Conservation (phyloP, 1,140 invertebrate species). For the Drosophila rufa region DNA sequence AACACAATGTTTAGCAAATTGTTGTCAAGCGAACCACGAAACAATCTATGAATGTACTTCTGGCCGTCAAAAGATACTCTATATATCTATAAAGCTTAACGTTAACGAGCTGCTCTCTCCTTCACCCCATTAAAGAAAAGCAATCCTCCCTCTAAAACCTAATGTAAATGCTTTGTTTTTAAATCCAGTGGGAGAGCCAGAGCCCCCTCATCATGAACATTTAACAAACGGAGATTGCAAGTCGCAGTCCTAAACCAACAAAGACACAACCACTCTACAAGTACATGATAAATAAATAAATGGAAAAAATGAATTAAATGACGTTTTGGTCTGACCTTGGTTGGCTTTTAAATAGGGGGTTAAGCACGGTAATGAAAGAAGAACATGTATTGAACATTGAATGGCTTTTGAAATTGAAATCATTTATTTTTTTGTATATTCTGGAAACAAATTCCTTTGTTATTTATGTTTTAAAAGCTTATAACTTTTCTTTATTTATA, state of each 20-base stretch:
- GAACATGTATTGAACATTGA: too few species aligned
- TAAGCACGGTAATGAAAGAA: too few species aligned
- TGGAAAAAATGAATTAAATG: slow-evolving; percentile 48
- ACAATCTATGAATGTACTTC: slow-evolving; percentile 26
- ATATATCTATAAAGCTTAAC: slow-evolving; percentile 46
- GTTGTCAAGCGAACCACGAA: slow-evolving; percentile 28
- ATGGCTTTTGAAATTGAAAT: too few species aligned
- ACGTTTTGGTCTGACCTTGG: background rate
- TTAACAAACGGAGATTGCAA: slow-evolving; percentile 51
- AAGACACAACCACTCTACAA: slow-evolving; percentile 41
- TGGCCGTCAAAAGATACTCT: slow-evolving; percentile 43
- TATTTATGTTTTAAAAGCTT: too few species aligned
- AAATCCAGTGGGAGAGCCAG: slow-evolving; percentile 29
- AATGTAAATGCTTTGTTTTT: slow-evolving; percentile 54
- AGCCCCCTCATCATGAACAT: slow-evolving; percentile 32
- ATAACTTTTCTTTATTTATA: too few species aligned
- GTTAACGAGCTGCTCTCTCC: slow-evolving; percentile 35
- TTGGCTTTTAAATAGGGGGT: too few species aligned
- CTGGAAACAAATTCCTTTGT: too few species aligned
- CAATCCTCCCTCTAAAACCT: slow-evolving; percentile 33
- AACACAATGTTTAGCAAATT: slow-evolving; percentile 49
- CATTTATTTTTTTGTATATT: too few species aligned
- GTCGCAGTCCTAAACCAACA: slow-evolving; percentile 43
- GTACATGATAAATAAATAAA: slow-evolving; percentile 71
- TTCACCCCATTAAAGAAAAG: slow-evolving; percentile 23